phyloP scores from a whole-genome alignment of 2,797 vertebrate genomes.

The Pantherophis vulpinus region DNA sequence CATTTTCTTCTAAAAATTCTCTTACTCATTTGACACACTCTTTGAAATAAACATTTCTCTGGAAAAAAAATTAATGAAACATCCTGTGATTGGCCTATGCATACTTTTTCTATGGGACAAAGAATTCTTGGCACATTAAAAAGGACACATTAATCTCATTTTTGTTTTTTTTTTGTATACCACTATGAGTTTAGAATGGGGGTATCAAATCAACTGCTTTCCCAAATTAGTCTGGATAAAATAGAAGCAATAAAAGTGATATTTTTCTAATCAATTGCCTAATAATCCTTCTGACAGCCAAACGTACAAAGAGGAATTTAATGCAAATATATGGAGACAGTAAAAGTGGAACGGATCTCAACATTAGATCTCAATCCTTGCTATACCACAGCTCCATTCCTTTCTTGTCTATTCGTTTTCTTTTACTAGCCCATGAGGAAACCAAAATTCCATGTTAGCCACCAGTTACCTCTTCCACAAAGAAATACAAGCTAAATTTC shows the following conservation, averaged over 20 bases:
- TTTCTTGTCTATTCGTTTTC: background rate
- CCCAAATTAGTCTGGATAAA: background rate
- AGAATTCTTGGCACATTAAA: background rate
- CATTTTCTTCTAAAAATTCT: background rate
- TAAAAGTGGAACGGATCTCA: background rate
- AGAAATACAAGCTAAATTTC: background rate
- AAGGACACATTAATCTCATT: background rate
- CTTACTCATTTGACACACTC: background rate
- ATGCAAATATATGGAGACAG: background rate
- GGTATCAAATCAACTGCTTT: background rate
- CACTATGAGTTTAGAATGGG: background rate
- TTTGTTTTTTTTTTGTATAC: background rate
- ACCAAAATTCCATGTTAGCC: background rate
- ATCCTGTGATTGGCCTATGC: background rate
- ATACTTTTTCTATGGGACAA: background rate
- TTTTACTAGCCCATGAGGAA: background rate
- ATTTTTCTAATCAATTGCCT: background rate
- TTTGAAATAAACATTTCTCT: background rate
- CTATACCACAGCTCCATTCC: background rate
- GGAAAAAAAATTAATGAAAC: background rate
- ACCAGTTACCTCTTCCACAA: background rate
- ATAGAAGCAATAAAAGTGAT: background rate
- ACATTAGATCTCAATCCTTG: background rate
- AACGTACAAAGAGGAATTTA: background rate
- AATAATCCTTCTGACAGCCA: background rate